Base-by-base conservation (phyloP, 2,797 vertebrate genomes). In the Phoeniculus purpureus region DNA sequence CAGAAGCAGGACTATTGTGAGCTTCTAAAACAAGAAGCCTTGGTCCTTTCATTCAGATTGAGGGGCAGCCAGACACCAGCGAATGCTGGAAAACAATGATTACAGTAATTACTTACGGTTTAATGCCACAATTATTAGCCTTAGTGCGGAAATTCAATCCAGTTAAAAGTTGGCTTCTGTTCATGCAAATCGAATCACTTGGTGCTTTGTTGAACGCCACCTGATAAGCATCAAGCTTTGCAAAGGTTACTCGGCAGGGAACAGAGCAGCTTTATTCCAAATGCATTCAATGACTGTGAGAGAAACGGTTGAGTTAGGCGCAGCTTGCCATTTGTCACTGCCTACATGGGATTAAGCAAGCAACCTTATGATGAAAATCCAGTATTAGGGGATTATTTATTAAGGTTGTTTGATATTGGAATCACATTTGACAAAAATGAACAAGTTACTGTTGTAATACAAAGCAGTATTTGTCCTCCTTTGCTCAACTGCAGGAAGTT, bases 191-290 rank as follows among this genome's bases (percentile, higher is more conserved):
- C 61, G 72, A 91, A 91, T 90, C 77, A 19, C 26, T 89, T 34
- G 65, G 74, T 27, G 61, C 88, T 73, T 86, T n/a, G 59, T 64
- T 27, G 51, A 91, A 50, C 65, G 29, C 85, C 59, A 21, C 34
- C 59, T 4, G 0, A 40, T 8, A 48, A 77, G 65, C 75, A 94
- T 64, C 2, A 2, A 0, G 1, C 37, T 82, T 74, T 68, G 61
- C 78, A 90, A 95, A 94, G 90, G 72, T 85, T 90, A 52, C 75
- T 75, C 94, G 81, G 85, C 65, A 65, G 85, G 94, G 16, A 40
- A 75, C 8, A 82, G 32, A 52, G 65, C 65, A 71, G n/a, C 50
- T 90, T 93, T 74, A 78, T 91, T 94, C 61, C 78, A 92, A 89
- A 80, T 56, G 50, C 23, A 9, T 23, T 8, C 90, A 92, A 95